Base-by-base conservation (phyloP, 2,888 invertebrate species). In the Charanyca ferruginea region DNA sequence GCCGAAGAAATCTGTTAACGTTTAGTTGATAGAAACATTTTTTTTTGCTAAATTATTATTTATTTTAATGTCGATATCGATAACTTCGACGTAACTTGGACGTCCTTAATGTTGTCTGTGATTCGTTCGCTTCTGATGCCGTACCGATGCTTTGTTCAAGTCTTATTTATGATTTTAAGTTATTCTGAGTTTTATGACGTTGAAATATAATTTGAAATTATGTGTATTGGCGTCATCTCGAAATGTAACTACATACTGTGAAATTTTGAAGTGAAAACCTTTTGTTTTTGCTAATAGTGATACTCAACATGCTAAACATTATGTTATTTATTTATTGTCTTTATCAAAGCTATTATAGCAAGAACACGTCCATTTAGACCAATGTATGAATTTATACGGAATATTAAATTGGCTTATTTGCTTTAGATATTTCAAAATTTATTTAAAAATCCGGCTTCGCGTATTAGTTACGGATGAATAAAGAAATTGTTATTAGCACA, bases 1-100 rank as follows among this genome's bases (percentile, higher is more conserved):
- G 4, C 66, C 87, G 3, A 94, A 94, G 86, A 94, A 93, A 87
- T 82, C 89, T 59, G 89, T 88, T 25, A 94, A 93, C 76, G 76
- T 92, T 68, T 91, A 66, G 48, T 8, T 44, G 62, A 45, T 38
- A 49, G 25, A 48, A 55, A 53, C n/a, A 38, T 20, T 20, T 42
- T 0, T 35, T 42, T 22, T 28, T 44, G 47, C 41, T 49, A 42
- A 48, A 55, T 57, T 64, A 55, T 28, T 47, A 42, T 28, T 49
- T 23, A 18, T 58, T 64, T 64, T 20, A 53, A 44, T 59, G 23
- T 44, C 20, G 42, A 55, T 41, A 32, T 47, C 45, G 38, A 47
- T 52, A 25, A 45, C 25, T 48, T 38, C 18, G 16, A 23, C n/a
- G 22, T 3, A 47, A 28, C 5, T 61, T 32, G 23, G 45, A 52